Base-by-base conservation (phyloP, 2,797 vertebrate genomes). In the Epinephelus coioides region DNA sequence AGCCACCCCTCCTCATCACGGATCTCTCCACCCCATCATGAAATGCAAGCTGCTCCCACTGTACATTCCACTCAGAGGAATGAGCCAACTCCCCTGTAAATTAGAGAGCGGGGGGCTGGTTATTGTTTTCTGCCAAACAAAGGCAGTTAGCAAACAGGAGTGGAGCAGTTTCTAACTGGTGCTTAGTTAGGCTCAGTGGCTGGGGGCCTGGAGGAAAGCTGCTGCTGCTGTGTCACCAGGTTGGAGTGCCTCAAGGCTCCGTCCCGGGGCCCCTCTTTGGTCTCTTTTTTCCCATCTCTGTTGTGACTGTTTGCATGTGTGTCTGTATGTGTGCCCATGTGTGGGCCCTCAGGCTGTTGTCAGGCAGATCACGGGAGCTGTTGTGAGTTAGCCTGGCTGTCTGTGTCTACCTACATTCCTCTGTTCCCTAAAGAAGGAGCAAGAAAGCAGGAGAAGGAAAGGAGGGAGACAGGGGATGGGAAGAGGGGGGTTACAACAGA, bases 21-120 rank as follows among this genome's bases (percentile, higher is more conserved):
- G 69, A 87, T 84, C 50, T 83, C 89, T 91, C 92, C 88, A 90
- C 88, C 92, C 88, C 59, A 54, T 90, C 88, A 90, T 94, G 89
- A 92, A 94, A 92, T 86, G 80, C 84, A 84, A 84, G 69, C 84
- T 91, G 83, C 87, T 92, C 85, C 84, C 86, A 87, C 86, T 88
- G 85, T 91, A 92, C 90, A 94, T 94, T 94, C 93, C 93, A 89
- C 84, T 65, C 51, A 76, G 68, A 88, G 82, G 87, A 92, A 82
- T 69, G 82, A 91, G 87, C 88, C 90, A 90, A 91, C 88, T 88
- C 83, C 81, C 83, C 76, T 78, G 76, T 80, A 89, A 91, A 90
- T 81, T 81, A 83, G 55, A 86, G 78, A 71, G 68, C 6, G 2
- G 47, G 76, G 84, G 67, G 38, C 21, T 40, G 9, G 64, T 83